Evolutionary conservation across 2,113 vertebrate genomes (phyloP), one percentile per base, ranked within the genome.

Genomic region (Sminthopsis crassicaudata): DNA sequence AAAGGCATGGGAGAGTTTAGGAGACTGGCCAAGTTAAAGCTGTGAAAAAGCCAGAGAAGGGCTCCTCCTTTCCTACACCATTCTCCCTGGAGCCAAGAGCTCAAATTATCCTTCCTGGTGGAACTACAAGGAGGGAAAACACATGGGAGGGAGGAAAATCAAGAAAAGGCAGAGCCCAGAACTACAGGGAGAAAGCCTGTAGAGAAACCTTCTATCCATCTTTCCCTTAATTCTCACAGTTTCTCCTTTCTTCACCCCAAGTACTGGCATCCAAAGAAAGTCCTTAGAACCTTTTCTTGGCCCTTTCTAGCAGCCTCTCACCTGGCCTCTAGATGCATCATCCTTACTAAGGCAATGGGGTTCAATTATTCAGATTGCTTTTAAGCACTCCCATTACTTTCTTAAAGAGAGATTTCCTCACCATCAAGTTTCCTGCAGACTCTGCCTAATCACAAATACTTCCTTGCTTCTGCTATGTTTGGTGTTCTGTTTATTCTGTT

Each of bases 1-100:
- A 89, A 96, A 94, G 94, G 42, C 93, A 90, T n/a, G 10, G 30
- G 14, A 60, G 95, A 92, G 22, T 42, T 91, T 93, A 48, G 53
- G 94, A 95, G 91, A 67, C 46, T 92, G 96, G 95, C 55, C 91
- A 94, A 55, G 16, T 7, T 12, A 26, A 53, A 51, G 53, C 42
- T 92, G 11, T 26, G 90, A 67, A 90, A 90, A 89, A 92, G n/a
- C 90, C 90, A n/a, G 46, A 94, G 67, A 90, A 50, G n/a, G 88
- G 36, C 3, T 0, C 94, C 46, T 92, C 30, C n/a, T 93, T 54
- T 90, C 36, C 46, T 60, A 6, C 36, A 48, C 94, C 91, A 0
- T 53, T 57, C 51, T 24, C 27, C 67, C 92, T 91, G n/a, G 3
- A 60, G 52, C 55, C 60, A 2, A 3, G 19, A 48, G 26, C 14